phyloP scores from a whole-genome alignment of 23 tunicate genomes.

The Trididemnum clinides region DNA sequence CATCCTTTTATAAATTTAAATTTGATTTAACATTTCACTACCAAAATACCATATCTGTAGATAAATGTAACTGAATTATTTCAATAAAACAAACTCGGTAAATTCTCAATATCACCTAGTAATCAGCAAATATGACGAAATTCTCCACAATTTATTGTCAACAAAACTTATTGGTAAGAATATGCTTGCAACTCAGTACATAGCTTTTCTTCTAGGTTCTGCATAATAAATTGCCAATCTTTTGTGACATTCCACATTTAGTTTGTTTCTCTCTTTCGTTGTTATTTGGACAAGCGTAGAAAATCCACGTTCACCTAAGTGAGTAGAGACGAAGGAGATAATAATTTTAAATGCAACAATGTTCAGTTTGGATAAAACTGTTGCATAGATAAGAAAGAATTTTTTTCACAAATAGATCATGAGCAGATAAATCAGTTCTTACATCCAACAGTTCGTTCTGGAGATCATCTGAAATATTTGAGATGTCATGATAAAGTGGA shows the following conservation, averaged over 20 bases:
- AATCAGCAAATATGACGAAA: too few relatives aligned
- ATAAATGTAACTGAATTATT: too few relatives aligned
- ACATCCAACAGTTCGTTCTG: slow-evolving; percentile 1
- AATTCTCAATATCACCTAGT: too few relatives aligned
- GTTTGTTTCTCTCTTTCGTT: background rate
- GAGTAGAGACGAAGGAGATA: background rate
- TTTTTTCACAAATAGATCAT: background rate
- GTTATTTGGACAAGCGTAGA: background rate
- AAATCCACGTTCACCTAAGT: background rate
- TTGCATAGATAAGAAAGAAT: background rate
- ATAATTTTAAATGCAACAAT: background rate
- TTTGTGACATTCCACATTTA: too few relatives aligned
- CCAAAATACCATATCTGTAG: too few relatives aligned
- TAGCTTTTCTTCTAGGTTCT: background rate
- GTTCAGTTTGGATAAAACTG: too few relatives aligned
- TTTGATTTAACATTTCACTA: too few relatives aligned
- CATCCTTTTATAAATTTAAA: too few relatives aligned
- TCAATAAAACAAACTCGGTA: too few relatives aligned
- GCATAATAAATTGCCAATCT: too few relatives aligned
- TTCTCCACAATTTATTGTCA: too few relatives aligned
- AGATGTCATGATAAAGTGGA: background rate
- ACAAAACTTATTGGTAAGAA: too few relatives aligned
- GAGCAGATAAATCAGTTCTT: background rate
- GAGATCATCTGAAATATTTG: background rate
- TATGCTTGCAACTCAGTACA: background rate